phyloP scores from a whole-genome alignment of 2,113 vertebrate genomes.

The Cichladusa arquata region DNA sequence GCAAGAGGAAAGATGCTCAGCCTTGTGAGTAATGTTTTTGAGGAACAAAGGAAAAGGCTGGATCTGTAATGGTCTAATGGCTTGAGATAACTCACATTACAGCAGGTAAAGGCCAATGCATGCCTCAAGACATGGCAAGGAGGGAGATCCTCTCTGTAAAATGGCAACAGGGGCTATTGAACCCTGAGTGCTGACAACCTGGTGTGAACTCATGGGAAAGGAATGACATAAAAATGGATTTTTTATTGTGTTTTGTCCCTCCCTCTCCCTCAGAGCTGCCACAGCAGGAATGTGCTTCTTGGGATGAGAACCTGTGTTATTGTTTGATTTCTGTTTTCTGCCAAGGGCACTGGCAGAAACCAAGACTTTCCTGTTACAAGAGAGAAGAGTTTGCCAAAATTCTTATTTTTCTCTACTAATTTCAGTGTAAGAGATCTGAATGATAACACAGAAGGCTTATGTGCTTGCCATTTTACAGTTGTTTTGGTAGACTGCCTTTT shows the following conservation, averaged over 20 bases:
- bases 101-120: accelerated
- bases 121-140: not conserved
- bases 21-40: not conserved
- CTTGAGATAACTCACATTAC: not conserved
- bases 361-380: not conserved
- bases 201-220: not conserved
- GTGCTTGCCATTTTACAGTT: not conserved
- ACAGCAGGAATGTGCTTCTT: not conserved
- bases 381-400: not conserved
- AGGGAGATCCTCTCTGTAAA: not conserved
- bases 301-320: not conserved
- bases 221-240: not conserved
- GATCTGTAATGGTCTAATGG: not conserved
- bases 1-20: not conserved
- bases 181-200: not conserved
- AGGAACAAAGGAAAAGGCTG: not conserved
- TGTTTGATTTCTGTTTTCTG: not conserved
- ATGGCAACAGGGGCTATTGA: not conserved
- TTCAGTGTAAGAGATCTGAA: not conserved
- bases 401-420: not conserved
- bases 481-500: not conserved
- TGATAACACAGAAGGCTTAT: not conserved
- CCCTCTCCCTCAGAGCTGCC: not conserved
- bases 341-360: not conserved
- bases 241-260: not conserved